These are phyloP conservation scores for Nasonia vitripennis DNA, from an alignment of 1,140 invertebrate genomes.

Conservation along the genomic window DNA sequence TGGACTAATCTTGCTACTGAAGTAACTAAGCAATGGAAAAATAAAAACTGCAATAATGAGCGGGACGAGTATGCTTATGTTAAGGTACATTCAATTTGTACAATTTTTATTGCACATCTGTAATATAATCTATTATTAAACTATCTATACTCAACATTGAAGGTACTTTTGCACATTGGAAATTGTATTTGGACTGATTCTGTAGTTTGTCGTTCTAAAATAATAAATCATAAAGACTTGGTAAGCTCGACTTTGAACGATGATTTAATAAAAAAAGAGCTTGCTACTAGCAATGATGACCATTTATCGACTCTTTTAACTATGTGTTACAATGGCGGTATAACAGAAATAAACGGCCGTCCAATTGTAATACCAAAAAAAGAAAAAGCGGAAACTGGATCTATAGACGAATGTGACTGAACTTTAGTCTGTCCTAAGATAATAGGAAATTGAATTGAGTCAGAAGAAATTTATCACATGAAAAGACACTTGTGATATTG, in stretches of 20 bases:
- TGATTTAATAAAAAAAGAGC: conserved; percentile 57
- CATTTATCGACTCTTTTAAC: conserved; percentile 59
- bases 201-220: conserved; percentile 63
- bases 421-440: neutral
- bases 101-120: neutral
- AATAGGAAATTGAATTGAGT: neutral
- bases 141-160: conserved; percentile 36
- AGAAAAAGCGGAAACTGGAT: neutral
- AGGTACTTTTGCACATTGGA: conserved; percentile 66
- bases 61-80: conserved; percentile 60
- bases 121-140: conserved; percentile 28
- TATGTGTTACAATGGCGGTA: conserved; percentile 55
- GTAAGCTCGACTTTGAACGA: conserved; percentile 58
- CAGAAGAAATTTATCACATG: too few relatives aligned
- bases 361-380: neutral
- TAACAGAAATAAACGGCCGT: conserved; percentile 51
- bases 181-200: conserved; percentile 69
- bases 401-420: conserved; percentile 20
- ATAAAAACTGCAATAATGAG: conserved; percentile 51
- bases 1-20: conserved; percentile 65
- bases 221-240: conserved; percentile 61
- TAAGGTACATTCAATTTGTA: conserved; percentile 58
- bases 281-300: conserved; percentile 59
- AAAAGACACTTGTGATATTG: neutral
- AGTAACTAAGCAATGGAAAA: conserved; percentile 61